Evolutionary conservation across 2,797 vertebrate species (phyloP).

Genomic region (Dryobates pubescens): DNA sequence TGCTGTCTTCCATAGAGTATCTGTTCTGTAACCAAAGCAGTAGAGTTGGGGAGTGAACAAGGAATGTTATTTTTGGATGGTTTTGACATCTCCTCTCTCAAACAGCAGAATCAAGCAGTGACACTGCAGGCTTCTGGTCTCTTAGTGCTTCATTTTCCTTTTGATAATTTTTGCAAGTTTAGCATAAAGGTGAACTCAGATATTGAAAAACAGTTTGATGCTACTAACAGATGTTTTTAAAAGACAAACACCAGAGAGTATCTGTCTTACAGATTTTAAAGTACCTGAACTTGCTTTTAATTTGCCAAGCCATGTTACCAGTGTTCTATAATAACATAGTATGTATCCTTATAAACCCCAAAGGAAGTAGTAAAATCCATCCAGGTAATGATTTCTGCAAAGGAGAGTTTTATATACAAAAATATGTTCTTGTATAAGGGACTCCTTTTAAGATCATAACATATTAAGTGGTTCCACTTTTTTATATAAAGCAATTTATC

Average conservation of each 20-base stretch:
- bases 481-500: neutral
- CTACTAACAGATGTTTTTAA: neutral
- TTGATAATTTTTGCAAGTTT: neutral
- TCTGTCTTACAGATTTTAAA: neutral
- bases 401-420: neutral
- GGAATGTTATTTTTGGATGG: neutral
- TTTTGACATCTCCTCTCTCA: neutral
- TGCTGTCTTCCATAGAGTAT: neutral
- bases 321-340: neutral
- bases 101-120: neutral
- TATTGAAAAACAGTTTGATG: neutral
- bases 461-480: neutral
- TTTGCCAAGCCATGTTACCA: neutral
- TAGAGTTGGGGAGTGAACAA: neutral
- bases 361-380: neutral
- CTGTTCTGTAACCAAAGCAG: neutral
- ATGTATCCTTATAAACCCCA: neutral
- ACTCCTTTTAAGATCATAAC: neutral
- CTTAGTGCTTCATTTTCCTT: neutral
- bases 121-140: neutral
- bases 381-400: constrained; percentile 19
- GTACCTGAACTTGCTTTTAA: constrained; percentile 1
- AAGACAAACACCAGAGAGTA: neutral
- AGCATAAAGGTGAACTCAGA: neutral
- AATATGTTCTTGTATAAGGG: neutral